Conservation (phyloP, 2,888 invertebrate genomes). For the Drosophila maculinotata region DNA sequence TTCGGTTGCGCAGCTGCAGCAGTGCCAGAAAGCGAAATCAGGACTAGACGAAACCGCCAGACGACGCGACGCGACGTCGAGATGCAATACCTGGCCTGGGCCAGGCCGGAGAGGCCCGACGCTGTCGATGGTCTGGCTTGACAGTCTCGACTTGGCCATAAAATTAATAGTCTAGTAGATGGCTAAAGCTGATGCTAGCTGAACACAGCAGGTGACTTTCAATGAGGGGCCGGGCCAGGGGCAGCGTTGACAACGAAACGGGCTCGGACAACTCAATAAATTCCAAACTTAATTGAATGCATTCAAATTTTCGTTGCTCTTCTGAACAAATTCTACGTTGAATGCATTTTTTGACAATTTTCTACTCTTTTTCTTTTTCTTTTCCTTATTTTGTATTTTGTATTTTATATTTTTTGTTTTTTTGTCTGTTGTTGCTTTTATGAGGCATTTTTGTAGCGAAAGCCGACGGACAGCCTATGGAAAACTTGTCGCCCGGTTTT, state of each 20-base stretch:
- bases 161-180: conserved; percentile 47
- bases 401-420: conserved; percentile 38
- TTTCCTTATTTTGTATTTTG: conserved; percentile 22
- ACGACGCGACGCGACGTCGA: conserved; percentile 24
- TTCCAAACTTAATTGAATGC: conserved; percentile 72
- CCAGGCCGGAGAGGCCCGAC: conserved; percentile 32
- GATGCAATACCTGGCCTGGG: conserved; percentile 57
- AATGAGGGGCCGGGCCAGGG: conserved; percentile 5
- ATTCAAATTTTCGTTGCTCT: conserved; percentile 65
- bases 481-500: conserved; percentile 72
- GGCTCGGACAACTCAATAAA: conserved; percentile 58
- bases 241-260: conserved; percentile 31
- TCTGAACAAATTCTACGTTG: conserved; percentile 61
- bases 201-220: conserved; percentile 59
- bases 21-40: conserved; percentile 75
- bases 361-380: conserved; percentile 27
- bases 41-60: conserved; percentile 56
- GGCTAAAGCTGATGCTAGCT: conserved; percentile 21
- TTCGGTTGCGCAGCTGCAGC: conserved; percentile 55
- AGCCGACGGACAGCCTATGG: conserved; percentile 62
- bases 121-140: conserved; percentile 5
- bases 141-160: conserved; percentile 39
- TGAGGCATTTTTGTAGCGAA: conserved; percentile 81
- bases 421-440: conserved; percentile 61
- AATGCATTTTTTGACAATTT: conserved; percentile 57